Base-by-base conservation (phyloP, 2,797 vertebrate genomes). In the Falco peregrinus region DNA sequence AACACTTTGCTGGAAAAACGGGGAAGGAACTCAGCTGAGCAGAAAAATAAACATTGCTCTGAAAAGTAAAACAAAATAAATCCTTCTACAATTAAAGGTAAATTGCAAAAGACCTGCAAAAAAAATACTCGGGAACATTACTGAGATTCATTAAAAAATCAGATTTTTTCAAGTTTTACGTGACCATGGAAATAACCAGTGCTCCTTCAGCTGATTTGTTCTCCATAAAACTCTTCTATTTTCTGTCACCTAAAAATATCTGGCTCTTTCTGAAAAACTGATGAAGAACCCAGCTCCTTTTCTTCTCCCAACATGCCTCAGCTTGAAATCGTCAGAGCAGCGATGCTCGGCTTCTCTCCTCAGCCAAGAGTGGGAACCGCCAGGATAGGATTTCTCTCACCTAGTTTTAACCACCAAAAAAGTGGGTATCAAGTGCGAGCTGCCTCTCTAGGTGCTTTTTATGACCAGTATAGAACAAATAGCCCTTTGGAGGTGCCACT, bases 181-280 rank as follows among this genome's bases (percentile, higher is more conserved):
- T 83, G 89, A 59, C 59, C 18, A 13, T 61, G 43, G n/a, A 70
- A 85, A 56, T 45, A 68, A 37, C 17, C 11, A n/a, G 29, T 22
- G 16, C 53, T 77, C 19, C 29, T 90, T 90, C 53, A 65, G 45
- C 63, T 89, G 70, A 81, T 78, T 89, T 6, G 3, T 74, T 93
- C 80, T 76, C 29, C 48, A 39, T 35, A 87, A 94, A 95, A 78
- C 26, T 57, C 17, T 78, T 93, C 74, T 93, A 53, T 71, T 68
- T 89, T 88, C 43, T 87, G 47, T 70, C 91, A 70, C 45, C 77
- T 95, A 94, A 96, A 94, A 92, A 96, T 91, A 91, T 93, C 71
- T 82, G 69, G 0, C 51, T 93, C 41, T 89, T 93, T 93, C n/a
- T 81, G 82, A 60, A 92, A 73, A 89, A 25, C 48, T 47, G 54